Conservation (phyloP, 30 jellyfish, hydroid and myxozoan species). For the Haliclystus octoradiatus region DNA sequence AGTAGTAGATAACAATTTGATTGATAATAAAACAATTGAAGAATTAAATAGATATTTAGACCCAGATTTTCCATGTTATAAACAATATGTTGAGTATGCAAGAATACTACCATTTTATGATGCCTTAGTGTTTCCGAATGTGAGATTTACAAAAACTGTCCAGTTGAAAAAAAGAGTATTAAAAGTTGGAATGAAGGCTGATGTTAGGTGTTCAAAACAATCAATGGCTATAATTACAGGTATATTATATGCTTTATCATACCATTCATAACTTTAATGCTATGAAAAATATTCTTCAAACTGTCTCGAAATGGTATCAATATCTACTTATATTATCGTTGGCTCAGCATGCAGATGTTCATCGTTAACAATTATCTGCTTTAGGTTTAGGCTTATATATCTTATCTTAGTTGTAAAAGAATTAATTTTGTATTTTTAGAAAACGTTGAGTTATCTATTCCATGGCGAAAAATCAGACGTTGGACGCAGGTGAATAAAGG, state of each 20-base stretch:
- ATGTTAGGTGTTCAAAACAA: conserved; percentile 32
- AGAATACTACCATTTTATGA: conserved; percentile 39
- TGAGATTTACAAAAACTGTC: conserved; percentile 19
- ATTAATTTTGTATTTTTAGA: no score
- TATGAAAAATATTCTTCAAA: no score
- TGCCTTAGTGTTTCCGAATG: conserved; percentile 36
- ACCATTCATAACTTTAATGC: no score
- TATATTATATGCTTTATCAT: neutral
- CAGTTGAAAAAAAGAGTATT: conserved; percentile 24
- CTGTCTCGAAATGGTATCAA: no score
- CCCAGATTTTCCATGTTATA: conserved; percentile 63
- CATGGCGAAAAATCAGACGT: conserved; percentile 93
- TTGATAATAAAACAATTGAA: conserved; percentile 19
- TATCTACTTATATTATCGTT: no score
- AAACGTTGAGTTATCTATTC: conserved; percentile 71
- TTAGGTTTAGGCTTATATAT: no score
- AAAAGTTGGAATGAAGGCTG: conserved; percentile 40
- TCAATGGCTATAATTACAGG: conserved; percentile 46
- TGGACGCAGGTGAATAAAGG: conserved; percentile 71
- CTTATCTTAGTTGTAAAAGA: no score
- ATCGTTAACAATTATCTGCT: no score
- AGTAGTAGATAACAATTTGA: conserved; percentile 16
- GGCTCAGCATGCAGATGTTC: no score
- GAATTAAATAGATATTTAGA: conserved; percentile 26
- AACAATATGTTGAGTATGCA: conserved; percentile 73